Evolutionary conservation across 2,797 vertebrate species (phyloP), one percentile per base, ranked within the genome.

Genomic region (Alca torda): DNA sequence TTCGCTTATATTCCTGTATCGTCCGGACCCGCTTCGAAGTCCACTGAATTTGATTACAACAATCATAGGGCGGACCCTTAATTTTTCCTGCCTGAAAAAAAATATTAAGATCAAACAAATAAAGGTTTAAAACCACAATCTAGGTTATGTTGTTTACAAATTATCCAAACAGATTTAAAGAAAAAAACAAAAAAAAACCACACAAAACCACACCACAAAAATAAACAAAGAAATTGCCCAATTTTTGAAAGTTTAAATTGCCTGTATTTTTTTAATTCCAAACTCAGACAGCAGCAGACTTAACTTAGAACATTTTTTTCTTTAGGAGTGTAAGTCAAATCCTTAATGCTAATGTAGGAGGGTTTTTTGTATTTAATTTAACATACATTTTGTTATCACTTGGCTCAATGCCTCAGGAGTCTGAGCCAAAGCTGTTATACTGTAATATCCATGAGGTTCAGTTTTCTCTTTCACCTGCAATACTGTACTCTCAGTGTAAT

Each of bases 351-450:
- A 92, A 91, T 70, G 59, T 84, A 80, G 79, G 60, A 83, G 39
- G 23, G 3, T 77, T 90, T 79, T 90, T 91, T 90, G 75, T 93
- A 86, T 93, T 96, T 92, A 93, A 95, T 91, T 93, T 90, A 65
- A 96, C 96, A 94, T 65, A 37, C 53, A 81, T 95, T 95, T 97
- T 95, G 88, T 92, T 96, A 89, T 96, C 69, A 3, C 43, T 96
- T 96, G 92, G 89, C 87, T 95, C 59, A 65, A 20, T 84, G 87
- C 77, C 91, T 95, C 59, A 13, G 78, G 75, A 97, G 72, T 11
- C 76, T 79, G 79, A 96, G 84, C 79, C 95, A 95, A 91, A 91
- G 78, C 76, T 89, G 43, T 94, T 90, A 87, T 19, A 83, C 75
- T 93, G 56, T 89, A 93, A 90, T 90, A 93, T 94, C 94, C 93